These are phyloP conservation scores for Apantesis nais DNA, from an alignment of 2,888 invertebrate genomes.

Conservation along the genomic window DNA sequence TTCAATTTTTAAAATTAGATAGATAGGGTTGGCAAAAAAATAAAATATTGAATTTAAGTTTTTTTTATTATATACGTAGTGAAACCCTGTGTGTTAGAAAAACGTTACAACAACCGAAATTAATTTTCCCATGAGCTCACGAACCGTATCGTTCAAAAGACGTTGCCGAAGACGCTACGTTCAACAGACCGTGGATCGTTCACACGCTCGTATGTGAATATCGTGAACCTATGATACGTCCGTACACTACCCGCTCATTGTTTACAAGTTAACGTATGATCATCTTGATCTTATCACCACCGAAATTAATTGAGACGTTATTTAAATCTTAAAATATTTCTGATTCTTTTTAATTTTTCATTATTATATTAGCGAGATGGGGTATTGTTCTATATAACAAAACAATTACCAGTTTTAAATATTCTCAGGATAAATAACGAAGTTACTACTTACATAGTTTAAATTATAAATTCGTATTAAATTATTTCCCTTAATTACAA, in stretches of 20 bases:
- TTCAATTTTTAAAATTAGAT: neutral
- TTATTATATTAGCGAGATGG: constrained; percentile 8
- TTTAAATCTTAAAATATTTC: constrained; percentile 18
- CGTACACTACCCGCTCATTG: constrained; percentile 32
- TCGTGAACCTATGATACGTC: constrained; percentile 23
- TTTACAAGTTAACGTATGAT: constrained; percentile 28
- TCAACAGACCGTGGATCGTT: constrained; percentile 68
- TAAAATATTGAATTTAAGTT: neutral
- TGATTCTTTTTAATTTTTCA: constrained; percentile 9
- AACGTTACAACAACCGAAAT: constrained; percentile 42
- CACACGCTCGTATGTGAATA: constrained; percentile 73
- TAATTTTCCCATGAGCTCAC: constrained; percentile 54
- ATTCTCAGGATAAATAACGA: constrained; percentile 8
- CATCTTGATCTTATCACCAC: constrained; percentile 33
- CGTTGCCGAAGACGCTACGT: constrained; percentile 68
- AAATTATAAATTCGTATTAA: neutral
- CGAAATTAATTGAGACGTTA: constrained; percentile 27
- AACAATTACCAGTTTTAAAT: constrained; percentile 1
- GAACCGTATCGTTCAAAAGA: constrained; percentile 69
- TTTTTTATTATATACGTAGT: neutral
- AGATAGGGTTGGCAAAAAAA: neutral
- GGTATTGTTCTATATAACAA: constrained; percentile 17
- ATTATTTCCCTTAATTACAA: constrained; percentile 2
- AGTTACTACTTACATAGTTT: neutral
- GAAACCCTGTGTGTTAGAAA: constrained; percentile 17